Conservation (phyloP, 2,113 vertebrate genomes). For the Engystomops pustulosus region DNA sequence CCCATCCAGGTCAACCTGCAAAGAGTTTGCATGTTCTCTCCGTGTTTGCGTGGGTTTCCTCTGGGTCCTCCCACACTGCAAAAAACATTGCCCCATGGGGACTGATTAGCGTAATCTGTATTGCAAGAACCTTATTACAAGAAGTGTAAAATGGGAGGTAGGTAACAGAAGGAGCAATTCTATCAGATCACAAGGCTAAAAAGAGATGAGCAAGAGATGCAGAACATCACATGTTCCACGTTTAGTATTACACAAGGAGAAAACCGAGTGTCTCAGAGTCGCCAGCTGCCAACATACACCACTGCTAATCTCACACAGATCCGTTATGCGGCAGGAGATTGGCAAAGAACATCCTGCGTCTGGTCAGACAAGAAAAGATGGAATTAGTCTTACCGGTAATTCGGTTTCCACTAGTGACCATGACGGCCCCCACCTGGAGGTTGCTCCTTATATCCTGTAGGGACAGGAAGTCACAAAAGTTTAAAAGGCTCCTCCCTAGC, state of each 20-base stretch:
- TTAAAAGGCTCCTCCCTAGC: too few relatives aligned
- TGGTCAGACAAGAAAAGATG: not conserved
- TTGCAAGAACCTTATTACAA: not conserved
- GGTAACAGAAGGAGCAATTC: conserved; percentile 30
- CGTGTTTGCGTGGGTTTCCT: too few relatives aligned
- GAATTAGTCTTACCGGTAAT: too few relatives aligned
- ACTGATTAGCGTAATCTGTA: too few relatives aligned
- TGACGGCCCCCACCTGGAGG: too few relatives aligned
- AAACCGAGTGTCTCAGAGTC: not conserved
- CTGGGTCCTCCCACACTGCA: too few relatives aligned
- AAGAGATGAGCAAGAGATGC: not conserved
- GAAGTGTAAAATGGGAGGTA: not conserved
- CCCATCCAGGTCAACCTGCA: too few relatives aligned
- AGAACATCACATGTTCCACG: not conserved
- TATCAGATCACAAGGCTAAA: conserved; percentile 8
- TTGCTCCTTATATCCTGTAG: too few relatives aligned
- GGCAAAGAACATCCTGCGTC: not conserved
- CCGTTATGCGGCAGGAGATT: not conserved
- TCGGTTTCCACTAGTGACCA: too few relatives aligned
- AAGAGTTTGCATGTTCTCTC: too few relatives aligned
- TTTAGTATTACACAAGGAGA: not conserved
- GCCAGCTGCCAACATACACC: not conserved
- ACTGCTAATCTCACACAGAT: not conserved
- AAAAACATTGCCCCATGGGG: too few relatives aligned
- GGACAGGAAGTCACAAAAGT: too few relatives aligned